A percentile compares a stretch with the other conserved stretches of the same genome.
These are phyloP conservation scores for Tauraco erythrolophus DNA, from an alignment of 2,113 vertebrate genomes.

Conservation along the genomic window DNA sequence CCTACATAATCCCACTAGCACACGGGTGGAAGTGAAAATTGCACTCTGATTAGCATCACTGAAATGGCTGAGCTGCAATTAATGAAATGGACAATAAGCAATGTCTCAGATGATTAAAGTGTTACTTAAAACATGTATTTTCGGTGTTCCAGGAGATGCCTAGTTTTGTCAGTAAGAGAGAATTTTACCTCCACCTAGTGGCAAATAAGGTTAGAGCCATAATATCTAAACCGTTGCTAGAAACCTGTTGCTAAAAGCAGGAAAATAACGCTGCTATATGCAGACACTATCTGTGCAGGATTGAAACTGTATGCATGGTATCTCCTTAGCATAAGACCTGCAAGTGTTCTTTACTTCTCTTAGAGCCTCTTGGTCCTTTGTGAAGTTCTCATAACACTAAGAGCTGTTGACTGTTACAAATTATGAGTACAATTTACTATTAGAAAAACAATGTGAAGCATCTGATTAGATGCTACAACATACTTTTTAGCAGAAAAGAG, in stretches of 20 bases:
- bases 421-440: neutral
- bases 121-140: neutral
- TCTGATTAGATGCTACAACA: neutral
- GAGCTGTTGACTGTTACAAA: neutral
- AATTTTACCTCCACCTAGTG: constrained; percentile 36
- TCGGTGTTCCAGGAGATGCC: neutral
- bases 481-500: neutral
- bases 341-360: neutral
- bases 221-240: neutral
- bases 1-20: neutral
- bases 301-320: neutral
- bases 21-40: neutral
- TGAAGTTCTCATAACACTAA: neutral
- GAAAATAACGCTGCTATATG: neutral
- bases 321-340: neutral
- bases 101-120: neutral
- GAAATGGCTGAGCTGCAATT: neutral
- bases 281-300: neutral
- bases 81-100: neutral
- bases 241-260: neutral
- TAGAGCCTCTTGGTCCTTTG: neutral
- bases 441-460: neutral
- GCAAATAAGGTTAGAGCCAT: neutral
- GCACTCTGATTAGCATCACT: neutral
- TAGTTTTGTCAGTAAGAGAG: neutral